Base-by-base conservation (phyloP, 2,888 invertebrate species). In the Anthoptus insignis region DNA sequence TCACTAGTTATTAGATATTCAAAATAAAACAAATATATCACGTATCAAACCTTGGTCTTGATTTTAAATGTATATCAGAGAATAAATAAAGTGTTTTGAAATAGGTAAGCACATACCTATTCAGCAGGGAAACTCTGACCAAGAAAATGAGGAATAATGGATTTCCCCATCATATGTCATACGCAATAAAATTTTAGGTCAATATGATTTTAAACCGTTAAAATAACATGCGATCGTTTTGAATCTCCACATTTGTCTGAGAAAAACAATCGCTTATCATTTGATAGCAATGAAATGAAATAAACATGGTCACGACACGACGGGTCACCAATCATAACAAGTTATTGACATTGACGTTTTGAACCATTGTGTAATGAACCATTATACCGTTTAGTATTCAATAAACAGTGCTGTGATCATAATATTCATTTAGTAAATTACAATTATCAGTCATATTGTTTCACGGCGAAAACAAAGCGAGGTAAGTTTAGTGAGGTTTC, bases 341-440 rank as follows among this genome's bases (percentile, higher is more conserved):
- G 49, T 49, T 49, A 49, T 49, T 49, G 49, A 49, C 49, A 53
- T 21, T 53, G 53, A 22, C 34, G n/a, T 34, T 53, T 32, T 14
- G 32, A n/a, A n/a, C n/a, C n/a, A 29, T 45, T 22, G 45, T 22
- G 45, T 13, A 22, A 45, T 22, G 21, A 45, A 21, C 27, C n/a
- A n/a, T n/a, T n/a, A n/a, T n/a, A 29, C 27, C 34, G 21, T n/a
- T 59, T 50, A 50, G 32, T 59, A 47, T 32, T 50, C 16, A 53
- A 29, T 53, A 0, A 32, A 32, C 32, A 32, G 19, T 53, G 53
- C 24, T 49, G 45, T 45, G 45, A 22, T 27, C 21, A 32, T 32
- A 34, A 9, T 59, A n/a, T 50, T 68, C 64, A 65, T 73, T 61
- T 16, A 24, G 3, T 42, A 42, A 19, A 42, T 16, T 42, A 11